A percentile compares a stretch with the other conserved stretches of the same genome.
Conservation (phyloP, 2,888 invertebrate species). For the Drosophila pseudotalamancana region DNA sequence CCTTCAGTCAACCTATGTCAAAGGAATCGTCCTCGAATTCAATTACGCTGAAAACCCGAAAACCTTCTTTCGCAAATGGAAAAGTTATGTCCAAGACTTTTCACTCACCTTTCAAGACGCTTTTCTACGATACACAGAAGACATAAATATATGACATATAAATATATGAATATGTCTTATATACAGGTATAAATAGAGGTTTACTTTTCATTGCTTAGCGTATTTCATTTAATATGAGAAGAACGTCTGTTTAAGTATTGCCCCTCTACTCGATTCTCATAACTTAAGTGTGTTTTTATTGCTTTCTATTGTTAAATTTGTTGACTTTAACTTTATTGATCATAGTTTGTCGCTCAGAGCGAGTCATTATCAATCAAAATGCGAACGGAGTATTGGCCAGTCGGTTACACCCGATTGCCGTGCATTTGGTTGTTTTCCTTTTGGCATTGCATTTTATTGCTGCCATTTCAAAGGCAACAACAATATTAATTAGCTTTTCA, state of each 20-base stretch:
- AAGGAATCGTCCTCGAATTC: neutral
- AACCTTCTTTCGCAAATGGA: neutral
- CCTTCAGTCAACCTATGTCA: slow-evolving; percentile 5
- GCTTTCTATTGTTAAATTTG: neutral
- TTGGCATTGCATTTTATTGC: slow-evolving; percentile 6
- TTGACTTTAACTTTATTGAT: neutral
- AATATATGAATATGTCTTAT: neutral
- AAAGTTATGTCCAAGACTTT: too few relatives aligned
- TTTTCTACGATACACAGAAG: too few relatives aligned
- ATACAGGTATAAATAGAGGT: too few relatives aligned
- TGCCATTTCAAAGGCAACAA: slow-evolving; percentile 5
- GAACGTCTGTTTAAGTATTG: neutral
- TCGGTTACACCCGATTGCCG: neutral
- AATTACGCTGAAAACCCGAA: neutral
- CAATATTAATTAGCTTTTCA: slow-evolving; percentile 1
- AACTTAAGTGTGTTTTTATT: too few relatives aligned
- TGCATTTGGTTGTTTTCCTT: slow-evolving; percentile 1
- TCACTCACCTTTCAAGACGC: too few relatives aligned
- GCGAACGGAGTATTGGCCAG: neutral
- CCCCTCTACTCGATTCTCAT: neutral
- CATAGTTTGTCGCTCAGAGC: too few relatives aligned
- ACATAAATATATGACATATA: too few relatives aligned
- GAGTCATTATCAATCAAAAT: neutral
- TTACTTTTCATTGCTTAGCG: neutral
- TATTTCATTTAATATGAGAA: too few relatives aligned